Percentiles rank a stretch among this genome's conserved stretches.
phyloP scores from a whole-genome alignment of 2,797 vertebrate species.

The Anguilla pacifica region DNA sequence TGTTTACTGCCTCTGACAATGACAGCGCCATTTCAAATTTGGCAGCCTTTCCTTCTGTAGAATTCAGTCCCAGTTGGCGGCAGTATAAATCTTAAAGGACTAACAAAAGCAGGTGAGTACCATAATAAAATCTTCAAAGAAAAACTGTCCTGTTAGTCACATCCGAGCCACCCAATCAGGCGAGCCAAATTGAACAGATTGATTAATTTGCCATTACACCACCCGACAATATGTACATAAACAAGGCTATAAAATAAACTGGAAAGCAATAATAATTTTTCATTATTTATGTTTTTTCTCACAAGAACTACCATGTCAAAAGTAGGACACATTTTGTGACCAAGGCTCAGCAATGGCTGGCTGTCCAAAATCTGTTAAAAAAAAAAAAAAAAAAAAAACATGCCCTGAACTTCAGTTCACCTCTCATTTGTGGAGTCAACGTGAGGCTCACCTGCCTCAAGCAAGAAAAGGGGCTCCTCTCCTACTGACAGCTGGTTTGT shows the following conservation, averaged over 20 bases:
- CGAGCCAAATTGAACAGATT: background rate
- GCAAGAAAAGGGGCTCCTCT: slow-evolving; percentile 17
- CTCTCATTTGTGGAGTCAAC: slow-evolving; percentile 19
- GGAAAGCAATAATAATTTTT: background rate
- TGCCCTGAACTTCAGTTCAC: background rate
- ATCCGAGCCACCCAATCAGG: background rate
- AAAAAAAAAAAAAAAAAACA: too few species aligned
- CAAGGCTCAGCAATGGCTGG: background rate
- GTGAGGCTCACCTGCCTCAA: background rate
- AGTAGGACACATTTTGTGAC: background rate
- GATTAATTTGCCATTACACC: background rate
- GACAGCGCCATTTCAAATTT: background rate
- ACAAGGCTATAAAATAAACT: background rate
- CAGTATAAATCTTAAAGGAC: too few species aligned
- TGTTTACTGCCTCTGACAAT: background rate
- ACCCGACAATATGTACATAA: background rate
- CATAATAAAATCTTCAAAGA: background rate
- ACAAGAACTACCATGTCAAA: background rate
- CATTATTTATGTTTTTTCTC: background rate
- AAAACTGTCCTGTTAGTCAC: background rate
- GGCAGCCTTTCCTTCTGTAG: background rate
- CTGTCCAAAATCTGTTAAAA: background rate
- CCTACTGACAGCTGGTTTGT: slow-evolving; percentile 12
- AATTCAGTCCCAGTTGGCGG: background rate
- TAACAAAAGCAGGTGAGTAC: too few species aligned